Evolutionary conservation across 2,888 invertebrate genomes (phyloP).

Genomic region (Himalopsyche anomala): DNA sequence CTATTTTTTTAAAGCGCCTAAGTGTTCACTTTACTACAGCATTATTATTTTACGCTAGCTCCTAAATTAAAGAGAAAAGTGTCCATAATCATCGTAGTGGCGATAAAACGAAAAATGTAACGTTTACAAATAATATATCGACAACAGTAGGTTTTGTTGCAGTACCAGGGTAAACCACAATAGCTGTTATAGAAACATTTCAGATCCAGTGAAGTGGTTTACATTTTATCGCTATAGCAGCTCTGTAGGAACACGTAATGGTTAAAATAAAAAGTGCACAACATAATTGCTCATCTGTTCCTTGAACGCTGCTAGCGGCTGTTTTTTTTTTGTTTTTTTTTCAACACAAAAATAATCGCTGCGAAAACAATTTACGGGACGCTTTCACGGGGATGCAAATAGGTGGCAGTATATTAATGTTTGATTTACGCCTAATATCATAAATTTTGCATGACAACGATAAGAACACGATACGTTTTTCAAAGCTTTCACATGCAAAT

Average conservation of each 20-base stretch:
- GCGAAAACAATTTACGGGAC: not conserved
- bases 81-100: not conserved
- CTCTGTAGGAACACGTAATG: not conserved
- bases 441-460: too few relatives aligned
- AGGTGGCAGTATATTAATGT: not conserved
- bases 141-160: not conserved
- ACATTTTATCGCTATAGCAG: not conserved
- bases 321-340: not conserved
- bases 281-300: slow-evolving; percentile 1
- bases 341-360: not conserved
- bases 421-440: too few relatives aligned
- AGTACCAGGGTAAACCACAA: not conserved
- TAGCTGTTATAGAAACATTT: not conserved
- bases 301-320: not conserved
- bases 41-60: not conserved
- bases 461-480: too few relatives aligned
- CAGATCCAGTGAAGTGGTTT: not conserved
- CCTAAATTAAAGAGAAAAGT: not conserved
- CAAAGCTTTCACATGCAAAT: too few relatives aligned
- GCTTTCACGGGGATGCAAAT: not conserved
- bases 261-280: not conserved
- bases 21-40: too few relatives aligned
- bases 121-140: not conserved
- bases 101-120: not conserved
- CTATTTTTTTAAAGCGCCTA: too few relatives aligned